These are phyloP conservation scores for Leptura quadrifasciata DNA, from an alignment of 2,888 invertebrate genomes.

Conservation along the genomic window DNA sequence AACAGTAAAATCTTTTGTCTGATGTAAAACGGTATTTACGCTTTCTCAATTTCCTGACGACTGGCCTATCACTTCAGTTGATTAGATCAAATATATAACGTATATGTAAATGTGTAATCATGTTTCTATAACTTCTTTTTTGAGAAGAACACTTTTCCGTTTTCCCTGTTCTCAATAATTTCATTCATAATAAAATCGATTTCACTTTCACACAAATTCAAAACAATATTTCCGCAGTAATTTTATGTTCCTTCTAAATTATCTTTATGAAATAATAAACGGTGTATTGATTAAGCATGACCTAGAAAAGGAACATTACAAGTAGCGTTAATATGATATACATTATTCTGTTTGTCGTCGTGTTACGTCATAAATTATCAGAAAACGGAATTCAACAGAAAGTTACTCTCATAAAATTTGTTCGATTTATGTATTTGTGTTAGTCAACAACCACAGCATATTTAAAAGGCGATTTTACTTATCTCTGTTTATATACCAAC, in stretches of 20 bases:
- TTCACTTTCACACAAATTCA: slow-evolving; percentile 17
- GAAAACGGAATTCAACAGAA: not conserved
- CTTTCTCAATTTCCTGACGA: too few species aligned
- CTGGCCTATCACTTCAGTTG: too few species aligned
- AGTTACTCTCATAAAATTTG: not conserved
- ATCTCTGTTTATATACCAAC: not conserved
- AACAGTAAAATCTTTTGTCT: too few species aligned
- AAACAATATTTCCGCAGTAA: not conserved
- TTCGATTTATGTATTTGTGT: not conserved
- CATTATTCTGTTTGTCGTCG: slow-evolving; percentile 9
- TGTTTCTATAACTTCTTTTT: too few species aligned
- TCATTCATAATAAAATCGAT: not conserved
- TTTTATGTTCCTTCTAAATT: slow-evolving; percentile 38
- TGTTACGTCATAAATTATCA: slow-evolving; percentile 17
- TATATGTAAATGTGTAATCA: too few species aligned
- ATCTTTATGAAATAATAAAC: slow-evolving; percentile 52
- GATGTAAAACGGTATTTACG: too few species aligned
- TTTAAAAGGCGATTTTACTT: not conserved
- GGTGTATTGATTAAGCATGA: slow-evolving; percentile 51
- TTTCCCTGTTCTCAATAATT: not conserved
- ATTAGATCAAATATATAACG: too few species aligned
- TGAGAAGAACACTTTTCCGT: too few species aligned
- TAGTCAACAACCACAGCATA: not conserved
- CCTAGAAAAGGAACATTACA: slow-evolving; percentile 35
- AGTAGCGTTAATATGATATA: not conserved